These are phyloP conservation scores for Arnoldichthys spilopterus DNA, from an alignment of 2,797 vertebrate species.

Conservation along the genomic window DNA sequence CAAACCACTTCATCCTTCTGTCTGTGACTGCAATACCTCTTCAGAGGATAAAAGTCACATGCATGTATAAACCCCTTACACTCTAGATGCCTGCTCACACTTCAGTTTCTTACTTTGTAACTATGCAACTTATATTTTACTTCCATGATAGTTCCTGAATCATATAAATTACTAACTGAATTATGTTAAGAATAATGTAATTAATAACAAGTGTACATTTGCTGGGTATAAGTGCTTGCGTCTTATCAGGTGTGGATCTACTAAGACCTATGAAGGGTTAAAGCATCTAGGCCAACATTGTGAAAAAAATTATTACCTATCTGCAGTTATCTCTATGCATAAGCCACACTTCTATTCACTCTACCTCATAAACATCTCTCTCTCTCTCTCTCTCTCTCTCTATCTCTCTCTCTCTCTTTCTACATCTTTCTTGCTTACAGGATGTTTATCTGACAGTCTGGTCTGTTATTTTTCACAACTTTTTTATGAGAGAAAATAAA, in stretches of 20 bases:
- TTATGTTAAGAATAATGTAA: too few relatives aligned
- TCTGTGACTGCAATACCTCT: not conserved
- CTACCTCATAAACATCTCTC: too few relatives aligned
- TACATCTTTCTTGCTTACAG: not conserved
- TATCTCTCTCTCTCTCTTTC: not conserved
- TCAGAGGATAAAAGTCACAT: not conserved
- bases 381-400: too few relatives aligned
- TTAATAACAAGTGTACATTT: not conserved
- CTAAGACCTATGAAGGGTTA: not conserved
- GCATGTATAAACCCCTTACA: not conserved
- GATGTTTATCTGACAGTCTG: not conserved
- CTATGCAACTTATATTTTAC: not conserved
- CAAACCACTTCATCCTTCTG: not conserved
- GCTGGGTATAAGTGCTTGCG: not conserved
- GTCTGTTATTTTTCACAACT: not conserved
- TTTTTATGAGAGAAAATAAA: conserved; percentile 12
- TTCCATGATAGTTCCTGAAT: not conserved
- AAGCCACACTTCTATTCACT: not conserved
- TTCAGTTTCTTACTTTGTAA: not conserved
- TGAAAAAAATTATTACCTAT: not conserved
- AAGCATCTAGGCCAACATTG: not conserved
- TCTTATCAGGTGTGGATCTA: not conserved
- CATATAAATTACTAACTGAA: too few relatives aligned
- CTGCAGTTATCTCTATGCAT: not conserved
- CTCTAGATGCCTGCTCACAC: not conserved